phyloP scores from a whole-genome alignment of 2,888 invertebrate genomes.

The Caenorhabditis virilis region DNA sequence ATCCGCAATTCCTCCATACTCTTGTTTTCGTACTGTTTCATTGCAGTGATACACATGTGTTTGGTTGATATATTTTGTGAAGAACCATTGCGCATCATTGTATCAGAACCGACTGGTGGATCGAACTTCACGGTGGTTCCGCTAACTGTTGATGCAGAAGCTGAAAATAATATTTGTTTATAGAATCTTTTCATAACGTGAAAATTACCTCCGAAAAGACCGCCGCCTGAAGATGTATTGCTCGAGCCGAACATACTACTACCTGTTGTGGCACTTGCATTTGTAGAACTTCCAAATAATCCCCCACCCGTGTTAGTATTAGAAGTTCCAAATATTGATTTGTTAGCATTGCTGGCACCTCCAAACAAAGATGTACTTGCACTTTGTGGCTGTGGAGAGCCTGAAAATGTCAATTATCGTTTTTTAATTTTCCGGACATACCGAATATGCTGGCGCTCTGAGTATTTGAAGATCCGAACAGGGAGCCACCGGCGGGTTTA shows the following conservation, averaged over 20 bases:
- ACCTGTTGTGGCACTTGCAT: conserved; percentile 1
- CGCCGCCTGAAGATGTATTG: neutral
- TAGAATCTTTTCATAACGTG: too few relatives aligned
- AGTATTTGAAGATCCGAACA: conserved; percentile 5
- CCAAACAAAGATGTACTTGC: conserved; percentile 34
- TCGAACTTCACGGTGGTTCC: conserved; percentile 84
- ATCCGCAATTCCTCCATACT: conserved; percentile 89
- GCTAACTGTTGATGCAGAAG: conserved; percentile 56
- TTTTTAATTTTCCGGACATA: neutral
- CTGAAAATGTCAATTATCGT: conserved; percentile 8
- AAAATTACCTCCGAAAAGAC: too few relatives aligned
- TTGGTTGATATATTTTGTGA: conserved; percentile 84
- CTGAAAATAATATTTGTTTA: neutral
- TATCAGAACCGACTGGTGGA: conserved; percentile 83
- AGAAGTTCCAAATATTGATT: conserved; percentile 69
- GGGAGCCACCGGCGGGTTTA: too few relatives aligned
- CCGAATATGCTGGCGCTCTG: conserved; percentile 16
- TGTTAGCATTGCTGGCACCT: conserved; percentile 20
- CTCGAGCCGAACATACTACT: conserved; percentile 15
- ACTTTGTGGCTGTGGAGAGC: conserved; percentile 30
- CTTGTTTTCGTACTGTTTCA: conserved; percentile 96
- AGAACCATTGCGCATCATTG: conserved; percentile 85
- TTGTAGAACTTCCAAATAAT: conserved; percentile 12
- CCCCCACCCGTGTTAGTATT: conserved; percentile 68
- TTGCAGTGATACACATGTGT: conserved; percentile 94